Evolutionary conservation across 2,888 invertebrate species (phyloP), one percentile per base, ranked within the genome.

Genomic region (Pachycephus smyrnensis): DNA sequence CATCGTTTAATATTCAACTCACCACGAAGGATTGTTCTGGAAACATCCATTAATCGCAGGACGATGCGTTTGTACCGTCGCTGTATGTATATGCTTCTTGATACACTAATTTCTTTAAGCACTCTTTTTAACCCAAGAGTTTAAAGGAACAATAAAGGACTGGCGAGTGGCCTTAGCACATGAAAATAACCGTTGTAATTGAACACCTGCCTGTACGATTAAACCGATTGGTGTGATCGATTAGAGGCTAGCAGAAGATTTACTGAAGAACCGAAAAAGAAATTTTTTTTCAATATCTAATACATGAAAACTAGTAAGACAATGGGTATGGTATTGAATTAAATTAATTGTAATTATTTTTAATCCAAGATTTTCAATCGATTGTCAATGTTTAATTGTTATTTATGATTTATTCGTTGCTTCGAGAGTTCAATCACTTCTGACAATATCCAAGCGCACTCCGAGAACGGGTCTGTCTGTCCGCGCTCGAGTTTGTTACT

Each of bases 401-500:
- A 55, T 55, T 6, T 4, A 55, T 55, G 6, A 55, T 55, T 55
- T 55, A 23, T 23, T 6, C 2, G 40, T 9, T 23, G 6, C 6
- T 23, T 4, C 23, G 6, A 23, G 40, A 23, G 40, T 23, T 55
- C 40, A 55, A 55, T 55, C 23, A 23, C 40, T 55, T 55, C 40
- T 55, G 40, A 23, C 40, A 23, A 55, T 55, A 55, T 55, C 40
- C 23, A 15, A 9, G 23, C 40, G 40, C 6, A 55, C 40, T 55
- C 6, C 40, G 40, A 9, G 40, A 55, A 55, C 40, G 23, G 23
- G 40, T 55, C 40, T 55, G 40, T 75, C 75, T 33, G 35, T 75
- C 75, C 68, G 40, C 36, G 71, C 23, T 71, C 71, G 32, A 75
- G 77, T 80, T 82, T 80, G 80, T 71, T 80, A 76, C 78, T 80